Evolutionary conservation across 2,888 invertebrate species (phyloP).

Genomic region (Volucella inanis): DNA sequence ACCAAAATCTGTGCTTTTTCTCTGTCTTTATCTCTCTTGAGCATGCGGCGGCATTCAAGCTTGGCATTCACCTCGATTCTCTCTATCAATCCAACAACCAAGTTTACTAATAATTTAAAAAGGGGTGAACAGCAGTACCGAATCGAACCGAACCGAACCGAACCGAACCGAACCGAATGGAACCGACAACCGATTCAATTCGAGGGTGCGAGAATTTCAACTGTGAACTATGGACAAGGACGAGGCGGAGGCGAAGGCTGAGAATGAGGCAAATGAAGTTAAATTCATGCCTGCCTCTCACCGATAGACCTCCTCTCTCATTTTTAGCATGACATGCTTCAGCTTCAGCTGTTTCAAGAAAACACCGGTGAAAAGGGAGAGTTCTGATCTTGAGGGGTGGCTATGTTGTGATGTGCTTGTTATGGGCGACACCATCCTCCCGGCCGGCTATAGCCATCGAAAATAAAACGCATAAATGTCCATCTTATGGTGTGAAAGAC

Average conservation of each 20-base stretch:
- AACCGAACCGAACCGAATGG: too few relatives aligned
- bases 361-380: constrained; percentile 73
- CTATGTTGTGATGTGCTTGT: background rate
- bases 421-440: background rate
- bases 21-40: constrained; percentile 32
- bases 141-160: too few relatives aligned
- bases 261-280: constrained; percentile 57
- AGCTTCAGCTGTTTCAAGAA: constrained; percentile 63
- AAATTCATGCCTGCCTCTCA: constrained; percentile 9
- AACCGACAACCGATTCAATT: too few relatives aligned
- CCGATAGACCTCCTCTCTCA: constrained; percentile 7
- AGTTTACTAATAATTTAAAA: constrained; percentile 56
- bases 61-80: constrained; percentile 63
- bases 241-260: background rate
- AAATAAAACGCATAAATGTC: too few relatives aligned
- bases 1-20: constrained; percentile 45
- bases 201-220: too few relatives aligned
- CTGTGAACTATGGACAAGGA: background rate
- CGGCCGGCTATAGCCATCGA: too few relatives aligned
- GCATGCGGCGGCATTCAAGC: constrained; percentile 60
- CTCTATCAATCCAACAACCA: constrained; percentile 54
- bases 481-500: too few relatives aligned
- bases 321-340: background rate
- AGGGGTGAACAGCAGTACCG: constrained; percentile 4
- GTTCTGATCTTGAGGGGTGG: constrained; percentile 38